phyloP scores from a whole-genome alignment of 1,140 invertebrate genomes.

The Bombus consobrinus region DNA sequence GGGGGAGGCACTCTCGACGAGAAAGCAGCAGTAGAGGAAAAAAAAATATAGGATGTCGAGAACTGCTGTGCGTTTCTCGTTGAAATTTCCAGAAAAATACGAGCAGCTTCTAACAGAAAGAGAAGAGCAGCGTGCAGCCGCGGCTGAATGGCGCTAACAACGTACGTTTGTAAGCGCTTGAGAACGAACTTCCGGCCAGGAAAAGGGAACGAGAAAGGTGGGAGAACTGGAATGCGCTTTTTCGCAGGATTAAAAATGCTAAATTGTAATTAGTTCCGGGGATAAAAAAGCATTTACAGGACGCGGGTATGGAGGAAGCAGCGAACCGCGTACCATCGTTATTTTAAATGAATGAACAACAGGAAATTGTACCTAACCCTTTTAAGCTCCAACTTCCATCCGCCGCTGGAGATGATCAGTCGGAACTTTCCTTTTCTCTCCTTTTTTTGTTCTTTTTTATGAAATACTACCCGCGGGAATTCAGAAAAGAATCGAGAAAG shows the following conservation, averaged over 20 bases:
- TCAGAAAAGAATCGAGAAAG: constrained; percentile 15
- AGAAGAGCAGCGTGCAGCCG: constrained; percentile 52
- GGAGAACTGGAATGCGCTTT: constrained; percentile 65
- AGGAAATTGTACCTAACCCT: constrained; percentile 76
- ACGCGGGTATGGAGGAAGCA: constrained; percentile 46
- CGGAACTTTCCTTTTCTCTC: constrained; percentile 45
- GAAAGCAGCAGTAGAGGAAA: not conserved
- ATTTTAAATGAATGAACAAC: constrained; percentile 79
- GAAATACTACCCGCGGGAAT: constrained; percentile 33
- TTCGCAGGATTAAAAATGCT: constrained; percentile 79
- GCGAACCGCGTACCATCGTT: constrained; percentile 66
- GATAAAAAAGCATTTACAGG: constrained; percentile 71
- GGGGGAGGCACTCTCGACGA: constrained; percentile 16
- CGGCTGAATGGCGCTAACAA: constrained; percentile 68
- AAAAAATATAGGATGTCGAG: constrained; percentile 58
- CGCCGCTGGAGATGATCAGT: constrained; percentile 58
- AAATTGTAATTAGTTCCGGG: constrained; percentile 81
- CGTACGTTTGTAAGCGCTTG: constrained; percentile 65
- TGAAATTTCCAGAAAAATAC: constrained; percentile 72
- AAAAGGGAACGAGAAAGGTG: constrained; percentile 16
- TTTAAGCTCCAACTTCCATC: constrained; percentile 62
- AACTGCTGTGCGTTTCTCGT: constrained; percentile 51
- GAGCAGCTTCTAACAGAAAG: constrained; percentile 54
- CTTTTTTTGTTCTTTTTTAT: constrained; percentile 11
- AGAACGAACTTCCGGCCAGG: constrained; percentile 65